Evolutionary conservation across 2,888 invertebrate genomes (phyloP).

Genomic region (Andrena fulva): DNA sequence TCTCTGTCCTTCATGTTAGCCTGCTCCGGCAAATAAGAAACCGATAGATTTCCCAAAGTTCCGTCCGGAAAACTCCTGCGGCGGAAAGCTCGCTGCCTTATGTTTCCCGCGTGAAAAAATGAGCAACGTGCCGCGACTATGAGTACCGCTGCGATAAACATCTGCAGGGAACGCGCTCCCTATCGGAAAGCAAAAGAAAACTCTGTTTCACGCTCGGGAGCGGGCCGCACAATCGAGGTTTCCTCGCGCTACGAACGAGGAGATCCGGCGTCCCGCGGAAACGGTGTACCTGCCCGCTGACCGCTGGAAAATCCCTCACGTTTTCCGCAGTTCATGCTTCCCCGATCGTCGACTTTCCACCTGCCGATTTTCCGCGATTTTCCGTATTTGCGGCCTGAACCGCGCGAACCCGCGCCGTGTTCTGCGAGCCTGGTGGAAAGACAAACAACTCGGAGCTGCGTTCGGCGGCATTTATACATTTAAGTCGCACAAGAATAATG

Average conservation of each 20-base stretch:
- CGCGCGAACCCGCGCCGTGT: background rate
- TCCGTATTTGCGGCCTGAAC: constrained; percentile 29
- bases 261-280: background rate
- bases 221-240: background rate
- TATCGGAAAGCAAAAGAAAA: background rate
- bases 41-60: constrained; percentile 22
- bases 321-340: constrained; percentile 54
- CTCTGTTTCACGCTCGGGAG: background rate
- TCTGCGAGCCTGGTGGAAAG: constrained; percentile 51
- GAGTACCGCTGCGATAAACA: background rate
- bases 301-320: constrained; percentile 44
- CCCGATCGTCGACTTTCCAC: constrained; percentile 52
- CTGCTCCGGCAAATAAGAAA: constrained; percentile 18
- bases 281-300: background rate
- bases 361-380: constrained; percentile 56
- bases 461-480: background rate
- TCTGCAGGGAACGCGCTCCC: background rate
- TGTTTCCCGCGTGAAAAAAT: constrained; percentile 39
- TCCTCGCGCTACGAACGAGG: background rate
- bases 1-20: constrained; percentile 6
- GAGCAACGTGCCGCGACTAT: constrained; percentile 19
- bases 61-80: background rate
- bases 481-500: background rate
- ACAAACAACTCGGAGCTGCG: constrained; percentile 26
- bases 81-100: background rate